Conservation (phyloP, 2,888 invertebrate species). For the Agrochola macilenta region DNA sequence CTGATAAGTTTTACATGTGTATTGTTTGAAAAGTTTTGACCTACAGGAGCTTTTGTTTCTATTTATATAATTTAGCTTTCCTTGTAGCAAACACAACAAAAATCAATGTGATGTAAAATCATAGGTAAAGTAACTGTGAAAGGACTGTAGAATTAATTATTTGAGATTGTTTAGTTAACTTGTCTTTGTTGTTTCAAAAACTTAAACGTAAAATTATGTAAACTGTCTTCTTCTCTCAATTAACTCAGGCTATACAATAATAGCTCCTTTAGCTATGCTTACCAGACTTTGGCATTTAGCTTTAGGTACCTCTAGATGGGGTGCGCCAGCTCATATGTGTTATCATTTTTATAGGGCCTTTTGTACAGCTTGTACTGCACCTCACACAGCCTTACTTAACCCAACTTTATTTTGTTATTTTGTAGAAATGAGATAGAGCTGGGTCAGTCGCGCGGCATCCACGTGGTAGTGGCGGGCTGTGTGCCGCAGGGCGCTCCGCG, state of each 20-base stretch:
- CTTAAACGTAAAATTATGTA: background rate
- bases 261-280: background rate
- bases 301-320: background rate
- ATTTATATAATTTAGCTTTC: background rate
- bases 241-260: background rate
- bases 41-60: background rate
- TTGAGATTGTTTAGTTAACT: background rate
- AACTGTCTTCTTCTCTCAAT: background rate
- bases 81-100: background rate
- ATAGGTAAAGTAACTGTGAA: background rate
- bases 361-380: background rate
- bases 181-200: background rate
- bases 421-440: slow-evolving; percentile 95
- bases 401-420: slow-evolving; percentile 34
- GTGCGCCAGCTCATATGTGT: background rate
- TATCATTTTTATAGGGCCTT: background rate
- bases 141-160: background rate
- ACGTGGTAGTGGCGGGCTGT: slow-evolving; percentile 99
- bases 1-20: background rate
- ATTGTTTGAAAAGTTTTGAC: background rate
- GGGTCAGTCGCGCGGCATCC: slow-evolving; percentile 93
- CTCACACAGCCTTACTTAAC: background rate
- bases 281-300: background rate
- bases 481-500: slow-evolving; percentile 98
- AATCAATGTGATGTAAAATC: background rate